Base-by-base conservation (phyloP, 2,113 vertebrate species). In the Rhea americana region DNA sequence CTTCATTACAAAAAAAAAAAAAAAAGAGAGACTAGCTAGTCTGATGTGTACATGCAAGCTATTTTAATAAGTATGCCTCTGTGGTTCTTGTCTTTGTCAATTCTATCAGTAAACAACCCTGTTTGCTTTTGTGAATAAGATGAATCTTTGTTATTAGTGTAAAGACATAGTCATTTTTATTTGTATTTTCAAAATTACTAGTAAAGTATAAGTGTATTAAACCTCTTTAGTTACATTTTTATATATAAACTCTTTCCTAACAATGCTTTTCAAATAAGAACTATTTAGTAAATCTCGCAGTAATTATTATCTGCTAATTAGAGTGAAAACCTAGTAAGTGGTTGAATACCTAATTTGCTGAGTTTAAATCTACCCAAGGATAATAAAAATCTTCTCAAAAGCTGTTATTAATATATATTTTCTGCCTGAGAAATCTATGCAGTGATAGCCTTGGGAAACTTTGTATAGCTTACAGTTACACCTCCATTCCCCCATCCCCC, bases 151-250 rank as follows among this genome's bases (percentile, higher is more conserved):
- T 66, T 43, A 20, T 79, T 92, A 79, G 62, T 43, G 25, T 62
- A 73, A 58, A 89, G 28, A 37, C 59, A 75, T 56, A 4, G 1
- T 18, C 72, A 20, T 25, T 68, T 96, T 39, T 82, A 67, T 47
- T 89, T 58, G 12, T 37, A 20, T 76, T 22, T 71, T 71, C 45
- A 17, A 37, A 70, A 86, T 22, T 58, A 66, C 30, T 71, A 43
- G 43, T 25, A 39, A 72, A 75, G 28, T 72, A 50, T 59, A 91
- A 77, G 58, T 47, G 30, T 45, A 59, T 87, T 63, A 59, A 89
- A 22, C 41, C 65, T 87, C 5, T 84, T 90, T 75, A 82, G 74
- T 67, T 26, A 85, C 17, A 19, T 92, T 95, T 86, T 94, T 93
- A 47, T 82, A n/a, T 61, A 51, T 82, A 53, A 74, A 25, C 59